A percentile compares a stretch with the other conserved stretches of the same genome.
phyloP scores from a whole-genome alignment of 1,140 invertebrate species.

The Papilio glaucus region DNA sequence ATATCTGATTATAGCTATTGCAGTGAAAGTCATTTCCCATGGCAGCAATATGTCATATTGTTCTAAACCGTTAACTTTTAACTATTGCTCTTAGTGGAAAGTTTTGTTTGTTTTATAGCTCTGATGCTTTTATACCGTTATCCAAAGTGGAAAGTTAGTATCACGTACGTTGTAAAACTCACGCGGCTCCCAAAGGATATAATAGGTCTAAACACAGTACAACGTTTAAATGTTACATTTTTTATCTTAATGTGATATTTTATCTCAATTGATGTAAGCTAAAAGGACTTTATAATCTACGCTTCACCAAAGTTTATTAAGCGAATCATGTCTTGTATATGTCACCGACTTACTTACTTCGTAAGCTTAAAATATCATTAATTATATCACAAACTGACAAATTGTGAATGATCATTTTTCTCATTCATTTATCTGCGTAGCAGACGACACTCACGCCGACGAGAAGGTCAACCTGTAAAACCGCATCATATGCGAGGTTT shows the following conservation, averaged over 20 bases:
- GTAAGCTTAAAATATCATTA: too few relatives aligned
- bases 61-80: constrained; percentile 17
- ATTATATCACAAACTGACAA: too few relatives aligned
- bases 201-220: background rate
- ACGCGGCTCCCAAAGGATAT: background rate
- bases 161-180: constrained; percentile 8
- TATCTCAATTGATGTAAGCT: background rate
- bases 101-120: constrained; percentile 34
- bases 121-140: constrained; percentile 26
- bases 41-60: constrained; percentile 51
- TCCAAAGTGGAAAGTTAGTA: constrained; percentile 28
- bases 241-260: constrained; percentile 5
- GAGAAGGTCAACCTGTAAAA: too few relatives aligned
- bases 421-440: too few relatives aligned
- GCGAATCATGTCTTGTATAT: too few relatives aligned
- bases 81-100: constrained; percentile 32
- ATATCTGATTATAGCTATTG: background rate
- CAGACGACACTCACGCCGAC: too few relatives aligned
- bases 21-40: constrained; percentile 58
- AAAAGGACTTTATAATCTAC: background rate
- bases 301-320: background rate
- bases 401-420: too few relatives aligned
- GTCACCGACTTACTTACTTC: too few relatives aligned
- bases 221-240: constrained; percentile 15
- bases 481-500: too few relatives aligned